Evolutionary conservation across 2,888 invertebrate genomes (phyloP).

Genomic region (Galeopsomyia nigrocyanea): DNA sequence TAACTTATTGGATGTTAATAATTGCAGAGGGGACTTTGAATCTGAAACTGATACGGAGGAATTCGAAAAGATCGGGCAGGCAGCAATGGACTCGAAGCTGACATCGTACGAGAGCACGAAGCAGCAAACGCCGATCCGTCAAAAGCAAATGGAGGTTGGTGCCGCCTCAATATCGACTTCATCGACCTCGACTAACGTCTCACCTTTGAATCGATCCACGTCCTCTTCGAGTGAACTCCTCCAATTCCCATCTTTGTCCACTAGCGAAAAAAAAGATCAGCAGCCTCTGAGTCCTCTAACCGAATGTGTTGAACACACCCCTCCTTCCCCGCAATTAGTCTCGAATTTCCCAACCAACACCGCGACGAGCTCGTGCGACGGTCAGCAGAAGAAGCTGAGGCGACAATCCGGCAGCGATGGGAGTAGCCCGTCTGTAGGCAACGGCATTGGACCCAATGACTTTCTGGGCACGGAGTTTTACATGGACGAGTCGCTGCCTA

Average conservation of each 20-base stretch:
- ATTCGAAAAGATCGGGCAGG: slow-evolving; percentile 83
- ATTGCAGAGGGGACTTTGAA: slow-evolving; percentile 77
- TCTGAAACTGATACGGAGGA: slow-evolving; percentile 87
- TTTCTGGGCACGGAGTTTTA: slow-evolving; percentile 88
- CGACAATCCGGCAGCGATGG: slow-evolving; percentile 66
- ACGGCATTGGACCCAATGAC: slow-evolving; percentile 70
- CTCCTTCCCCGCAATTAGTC: slow-evolving; percentile 31
- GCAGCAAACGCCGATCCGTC: slow-evolving; percentile 52
- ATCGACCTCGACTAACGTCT: slow-evolving; percentile 64
- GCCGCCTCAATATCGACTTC: slow-evolving; percentile 59
- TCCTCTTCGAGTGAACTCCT: slow-evolving; percentile 61
- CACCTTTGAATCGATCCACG: slow-evolving; percentile 55
- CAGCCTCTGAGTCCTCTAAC: slow-evolving; percentile 61
- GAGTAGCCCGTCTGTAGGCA: slow-evolving; percentile 67
- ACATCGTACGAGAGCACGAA: slow-evolving; percentile 58
- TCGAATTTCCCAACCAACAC: slow-evolving; percentile 29
- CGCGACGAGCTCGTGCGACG: slow-evolving; percentile 64
- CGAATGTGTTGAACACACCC: slow-evolving; percentile 57
- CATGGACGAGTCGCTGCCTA: slow-evolving; percentile 90
- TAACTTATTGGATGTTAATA: background rate
- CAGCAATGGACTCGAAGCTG: slow-evolving; percentile 63
- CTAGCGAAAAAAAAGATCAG: slow-evolving; percentile 50
- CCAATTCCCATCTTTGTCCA: slow-evolving; percentile 58
- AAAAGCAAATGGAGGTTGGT: slow-evolving; percentile 67
- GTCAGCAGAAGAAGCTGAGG: slow-evolving; percentile 61